A percentile compares a stretch with the other conserved stretches of the same genome.
Evolutionary conservation across 2,888 invertebrate genomes (phyloP).

Genomic region (Holacanthella duospinosa): DNA sequence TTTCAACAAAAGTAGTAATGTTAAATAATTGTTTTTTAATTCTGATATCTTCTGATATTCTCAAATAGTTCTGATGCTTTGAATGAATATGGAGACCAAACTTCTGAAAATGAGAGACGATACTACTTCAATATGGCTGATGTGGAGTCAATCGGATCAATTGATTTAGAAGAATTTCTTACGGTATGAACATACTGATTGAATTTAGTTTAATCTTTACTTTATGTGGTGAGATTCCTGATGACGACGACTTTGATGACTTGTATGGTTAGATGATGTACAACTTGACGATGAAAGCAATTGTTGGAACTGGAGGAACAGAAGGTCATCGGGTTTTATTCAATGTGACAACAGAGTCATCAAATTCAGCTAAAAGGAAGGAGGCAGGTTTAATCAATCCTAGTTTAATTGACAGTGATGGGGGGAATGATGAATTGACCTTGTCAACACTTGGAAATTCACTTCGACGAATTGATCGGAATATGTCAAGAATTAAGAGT

Average conservation of each 20-base stretch:
- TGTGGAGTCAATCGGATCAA: constrained; percentile 5
- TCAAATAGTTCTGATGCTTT: constrained; percentile 11
- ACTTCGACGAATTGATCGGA: constrained; percentile 20
- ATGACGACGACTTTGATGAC: too few species aligned
- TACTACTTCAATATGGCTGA: constrained; percentile 16
- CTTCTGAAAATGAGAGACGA: constrained; percentile 12
- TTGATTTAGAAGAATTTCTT: constrained; percentile 21
- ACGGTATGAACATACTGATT: constrained; percentile 8
- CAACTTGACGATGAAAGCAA: constrained; percentile 13
- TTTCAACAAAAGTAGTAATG: background rate
- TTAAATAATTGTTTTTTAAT: background rate
- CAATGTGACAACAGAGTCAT: too few species aligned
- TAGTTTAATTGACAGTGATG: too few species aligned
- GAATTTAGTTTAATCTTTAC: background rate
- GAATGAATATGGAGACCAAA: constrained; percentile 19
- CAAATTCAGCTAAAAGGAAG: too few species aligned
- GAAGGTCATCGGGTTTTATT: background rate
- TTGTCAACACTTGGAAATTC: constrained; percentile 15
- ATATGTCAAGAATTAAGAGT: constrained; percentile 24
- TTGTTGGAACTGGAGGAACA: constrained; percentile 4
- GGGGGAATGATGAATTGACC: too few species aligned
- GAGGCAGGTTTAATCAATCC: too few species aligned
- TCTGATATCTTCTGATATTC: background rate
- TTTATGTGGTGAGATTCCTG: too few species aligned
- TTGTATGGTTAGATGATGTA: constrained; percentile 17